Evolutionary conservation across 1,140 invertebrate genomes (phyloP).

Genomic region (Neodiprion fabricii): DNA sequence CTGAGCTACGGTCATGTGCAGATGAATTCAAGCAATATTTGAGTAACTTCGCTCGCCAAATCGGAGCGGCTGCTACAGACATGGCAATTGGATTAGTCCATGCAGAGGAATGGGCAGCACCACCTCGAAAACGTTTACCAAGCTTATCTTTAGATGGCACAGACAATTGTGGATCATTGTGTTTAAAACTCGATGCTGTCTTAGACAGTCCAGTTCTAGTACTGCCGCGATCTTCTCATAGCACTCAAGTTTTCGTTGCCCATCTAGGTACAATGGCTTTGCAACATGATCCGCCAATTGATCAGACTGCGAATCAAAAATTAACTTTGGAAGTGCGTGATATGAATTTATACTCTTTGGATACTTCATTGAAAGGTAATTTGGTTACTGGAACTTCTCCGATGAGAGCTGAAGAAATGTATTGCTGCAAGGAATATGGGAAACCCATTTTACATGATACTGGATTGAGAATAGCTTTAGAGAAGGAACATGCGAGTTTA

Average conservation of each 20-base stretch:
- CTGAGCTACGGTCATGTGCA: slow-evolving; percentile 82
- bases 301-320: slow-evolving; percentile 53
- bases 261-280: slow-evolving; percentile 90
- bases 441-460: slow-evolving; percentile 85
- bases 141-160: slow-evolving; percentile 48
- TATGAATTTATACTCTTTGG: slow-evolving; percentile 87
- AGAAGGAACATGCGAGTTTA: slow-evolving; percentile 51
- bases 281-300: slow-evolving; percentile 52
- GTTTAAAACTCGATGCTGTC: slow-evolving; percentile 72
- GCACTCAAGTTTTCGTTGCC: slow-evolving; percentile 86
- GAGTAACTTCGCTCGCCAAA: slow-evolving; percentile 79
- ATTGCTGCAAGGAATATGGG: slow-evolving; percentile 70
- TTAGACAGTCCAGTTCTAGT: slow-evolving; percentile 91
- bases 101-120: slow-evolving; percentile 60
- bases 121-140: slow-evolving; percentile 49
- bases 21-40: slow-evolving; percentile 73
- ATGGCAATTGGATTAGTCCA: slow-evolving; percentile 92
- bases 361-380: slow-evolving; percentile 59
- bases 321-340: slow-evolving; percentile 76
- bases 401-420: slow-evolving; percentile 68
- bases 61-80: slow-evolving; percentile 89
- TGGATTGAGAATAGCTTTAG: slow-evolving; percentile 71
- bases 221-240: slow-evolving; percentile 78
- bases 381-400: slow-evolving; percentile 46
- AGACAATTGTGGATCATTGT: slow-evolving; percentile 30